A percentile compares a stretch with the other conserved stretches of the same genome.
phyloP scores from a whole-genome alignment of 2,113 vertebrate species.

The Tricholaema leucomelas region DNA sequence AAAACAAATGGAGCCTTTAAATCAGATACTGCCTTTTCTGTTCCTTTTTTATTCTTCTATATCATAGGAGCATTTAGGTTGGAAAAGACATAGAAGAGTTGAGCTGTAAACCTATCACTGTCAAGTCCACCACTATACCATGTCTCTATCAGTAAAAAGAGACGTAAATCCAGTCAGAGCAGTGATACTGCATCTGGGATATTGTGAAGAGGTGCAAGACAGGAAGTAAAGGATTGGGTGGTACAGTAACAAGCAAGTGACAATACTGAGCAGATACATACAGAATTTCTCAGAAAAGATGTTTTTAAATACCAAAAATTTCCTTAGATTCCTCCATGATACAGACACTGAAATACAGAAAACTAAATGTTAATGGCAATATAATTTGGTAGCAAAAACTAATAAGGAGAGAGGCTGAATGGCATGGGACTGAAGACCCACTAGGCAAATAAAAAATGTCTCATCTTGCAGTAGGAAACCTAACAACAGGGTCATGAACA shows the following conservation, averaged over 20 bases:
- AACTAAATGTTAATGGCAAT: background rate
- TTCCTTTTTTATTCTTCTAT: background rate
- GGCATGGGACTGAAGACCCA: background rate
- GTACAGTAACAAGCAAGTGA: background rate
- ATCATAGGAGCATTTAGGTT: background rate
- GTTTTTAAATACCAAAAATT: background rate
- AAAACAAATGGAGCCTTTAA: background rate
- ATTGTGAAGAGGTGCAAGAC: background rate
- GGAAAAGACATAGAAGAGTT: background rate
- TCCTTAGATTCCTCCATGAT: background rate
- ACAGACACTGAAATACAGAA: background rate
- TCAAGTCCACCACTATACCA: background rate
- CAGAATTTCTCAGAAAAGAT: background rate
- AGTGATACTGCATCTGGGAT: background rate
- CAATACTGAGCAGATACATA: fast-evolving
- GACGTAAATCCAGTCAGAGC: background rate
- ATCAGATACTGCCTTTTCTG: background rate
- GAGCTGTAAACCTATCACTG: background rate
- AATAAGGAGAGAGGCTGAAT: background rate
- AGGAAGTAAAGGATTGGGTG: background rate
- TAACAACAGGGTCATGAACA: fast-evolving
- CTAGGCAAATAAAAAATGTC: background rate
- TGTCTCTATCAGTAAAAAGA: fast-evolving
- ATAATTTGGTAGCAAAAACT: background rate
- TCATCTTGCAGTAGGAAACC: background rate